Evolutionary conservation across 2,113 vertebrate species (phyloP).

Genomic region (Euleptes europaea): DNA sequence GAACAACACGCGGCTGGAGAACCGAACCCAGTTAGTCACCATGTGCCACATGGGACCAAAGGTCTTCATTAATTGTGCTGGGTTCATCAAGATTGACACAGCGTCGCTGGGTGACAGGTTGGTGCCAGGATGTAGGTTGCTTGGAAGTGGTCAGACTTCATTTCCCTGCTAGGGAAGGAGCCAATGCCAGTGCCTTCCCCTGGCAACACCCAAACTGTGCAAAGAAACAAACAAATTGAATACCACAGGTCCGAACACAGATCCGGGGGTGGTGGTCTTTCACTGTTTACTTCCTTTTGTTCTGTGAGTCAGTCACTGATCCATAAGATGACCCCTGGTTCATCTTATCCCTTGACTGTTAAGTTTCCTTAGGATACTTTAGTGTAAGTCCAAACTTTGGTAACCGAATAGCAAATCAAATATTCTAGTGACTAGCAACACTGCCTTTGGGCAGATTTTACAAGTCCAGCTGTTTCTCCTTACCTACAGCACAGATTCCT

Average conservation of each 20-base stretch:
- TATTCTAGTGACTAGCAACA: too few species aligned
- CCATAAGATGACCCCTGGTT: too few species aligned
- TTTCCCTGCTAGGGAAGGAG: not conserved
- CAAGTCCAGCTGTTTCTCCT: not conserved
- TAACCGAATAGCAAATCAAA: too few species aligned
- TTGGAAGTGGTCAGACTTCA: not conserved
- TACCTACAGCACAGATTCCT: constrained; percentile 91
- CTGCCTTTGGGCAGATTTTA: not conserved
- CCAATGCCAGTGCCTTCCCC: not conserved
- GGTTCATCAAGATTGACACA: constrained; percentile 98
- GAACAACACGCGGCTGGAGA: constrained; percentile 97
- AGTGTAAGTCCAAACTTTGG: too few species aligned
- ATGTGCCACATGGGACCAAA: constrained; percentile 99
- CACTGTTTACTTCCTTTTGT: too few species aligned
- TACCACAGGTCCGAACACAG: too few species aligned
- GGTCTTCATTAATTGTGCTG: constrained; percentile 98
- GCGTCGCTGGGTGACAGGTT: constrained; percentile 96
- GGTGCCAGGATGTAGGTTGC: constrained; percentile 31
- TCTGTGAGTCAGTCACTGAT: too few species aligned
- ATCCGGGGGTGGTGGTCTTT: too few species aligned
- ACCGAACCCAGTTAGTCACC: constrained; percentile 96
- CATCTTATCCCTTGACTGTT: too few species aligned
- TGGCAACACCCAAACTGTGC: not conserved
- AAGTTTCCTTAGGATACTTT: too few species aligned
- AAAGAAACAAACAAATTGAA: too few species aligned